Evolutionary conservation across 2,888 invertebrate genomes (phyloP), one percentile per base, ranked within the genome.

Genomic region (Pecten maximus): DNA sequence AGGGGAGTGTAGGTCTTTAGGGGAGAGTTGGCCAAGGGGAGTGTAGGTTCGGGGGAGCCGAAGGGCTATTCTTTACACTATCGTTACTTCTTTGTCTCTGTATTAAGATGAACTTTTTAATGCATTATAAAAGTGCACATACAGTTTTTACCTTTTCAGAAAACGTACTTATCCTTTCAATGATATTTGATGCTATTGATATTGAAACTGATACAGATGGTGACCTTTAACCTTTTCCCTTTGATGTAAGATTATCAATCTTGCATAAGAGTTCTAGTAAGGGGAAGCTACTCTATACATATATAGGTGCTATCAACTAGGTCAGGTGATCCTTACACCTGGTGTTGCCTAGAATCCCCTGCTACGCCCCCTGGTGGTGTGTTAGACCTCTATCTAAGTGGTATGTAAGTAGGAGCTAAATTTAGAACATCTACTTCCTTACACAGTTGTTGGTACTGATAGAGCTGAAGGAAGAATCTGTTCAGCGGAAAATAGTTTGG

Each of bases 331-430:
- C 74, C 74, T 10, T 74, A 74, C 74, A 74, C 74, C 74, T 74
- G 74, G 74, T 74, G 35, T 28, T 74, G 74, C 28, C 74, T 74
- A 8, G 35, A 4, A 74, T 74, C 35, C 74, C 74, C 28, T 28
- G 35, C 74, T 74, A 74, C 74, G 74, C 74, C 74, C 74, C 74
- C 74, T 74, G 74, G 74, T 74, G 74, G 28, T 28, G 74, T 74
- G 35, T 74, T 28, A 74, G 74, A 74, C 28, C 74, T 35, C 74
- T 74, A 74, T 74, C 74, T 74, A 35, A 74, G 74, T 74, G 74
- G 74, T 74, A 74, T 35, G 16, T 28, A 74, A 74, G 74, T 74
- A 35, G 74, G 28, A 6, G 35, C 74, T 74, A 74, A 74, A 74
- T 74, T 74, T 74, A 74, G 74, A 74, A 12, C 3, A 2, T 28